phyloP scores from a whole-genome alignment of 2,888 invertebrate genomes.

The Acrocera orbiculus region DNA sequence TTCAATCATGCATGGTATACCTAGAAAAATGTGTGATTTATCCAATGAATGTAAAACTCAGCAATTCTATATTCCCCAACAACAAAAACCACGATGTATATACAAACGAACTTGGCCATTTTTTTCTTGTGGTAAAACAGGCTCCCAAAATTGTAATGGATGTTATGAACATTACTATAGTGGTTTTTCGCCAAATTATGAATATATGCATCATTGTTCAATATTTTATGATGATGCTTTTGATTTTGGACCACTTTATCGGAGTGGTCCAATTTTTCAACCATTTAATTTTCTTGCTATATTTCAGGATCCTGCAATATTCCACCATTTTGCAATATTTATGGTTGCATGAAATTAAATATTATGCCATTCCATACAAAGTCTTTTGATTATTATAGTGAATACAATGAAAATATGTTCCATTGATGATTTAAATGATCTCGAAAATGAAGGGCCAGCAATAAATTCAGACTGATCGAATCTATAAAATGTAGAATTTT shows the following conservation, averaged over 20 bases:
- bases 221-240: constrained; percentile 12
- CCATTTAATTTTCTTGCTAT: constrained; percentile 11
- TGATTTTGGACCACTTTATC: constrained; percentile 10
- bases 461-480: constrained; percentile 6
- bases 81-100: constrained; percentile 8
- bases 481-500: constrained; percentile 10
- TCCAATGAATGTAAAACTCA: constrained; percentile 4
- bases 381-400: not conserved
- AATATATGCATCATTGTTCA: constrained; percentile 5
- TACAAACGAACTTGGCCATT: constrained; percentile 11
- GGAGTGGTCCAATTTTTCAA: constrained; percentile 11
- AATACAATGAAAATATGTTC: not conserved
- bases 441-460: constrained; percentile 2
- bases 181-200: constrained; percentile 8
- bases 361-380: constrained; percentile 5
- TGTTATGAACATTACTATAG: constrained; percentile 13
- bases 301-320: constrained; percentile 8
- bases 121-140: constrained; percentile 10
- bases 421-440: not conserved
- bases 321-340: constrained; percentile 3
- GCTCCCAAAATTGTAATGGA: constrained; percentile 9
- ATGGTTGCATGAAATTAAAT: constrained; percentile 8
- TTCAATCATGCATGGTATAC: constrained; percentile 19
- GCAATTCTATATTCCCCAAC: constrained; percentile 11
- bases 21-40: constrained; percentile 2